A percentile compares a stretch with the other conserved stretches of the same genome.
These are phyloP conservation scores for Drosophila nigrodunni DNA, from an alignment of 1,140 invertebrate genomes.

Conservation along the genomic window DNA sequence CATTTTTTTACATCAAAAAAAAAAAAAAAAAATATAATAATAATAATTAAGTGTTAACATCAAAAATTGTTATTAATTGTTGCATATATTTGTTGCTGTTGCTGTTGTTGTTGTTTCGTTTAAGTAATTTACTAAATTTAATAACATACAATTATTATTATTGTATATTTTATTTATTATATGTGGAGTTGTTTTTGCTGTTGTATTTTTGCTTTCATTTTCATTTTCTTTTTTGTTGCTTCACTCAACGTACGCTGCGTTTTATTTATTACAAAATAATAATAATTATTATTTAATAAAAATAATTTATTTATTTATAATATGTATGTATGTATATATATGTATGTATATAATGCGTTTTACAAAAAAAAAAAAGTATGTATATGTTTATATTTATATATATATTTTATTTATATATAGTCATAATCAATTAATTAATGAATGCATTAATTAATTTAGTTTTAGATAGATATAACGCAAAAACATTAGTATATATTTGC, in stretches of 20 bases:
- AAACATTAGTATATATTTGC: slow-evolving; percentile 25
- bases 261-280: slow-evolving; percentile 77
- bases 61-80: slow-evolving; percentile 23
- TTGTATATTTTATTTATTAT: slow-evolving; percentile 30
- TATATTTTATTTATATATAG: slow-evolving; percentile 53
- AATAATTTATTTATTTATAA: slow-evolving; percentile 78
- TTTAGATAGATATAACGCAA: slow-evolving; percentile 47
- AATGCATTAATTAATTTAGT: slow-evolving; percentile 30
- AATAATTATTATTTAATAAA: slow-evolving; percentile 80
- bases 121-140: slow-evolving; percentile 52
- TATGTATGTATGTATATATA: slow-evolving; percentile 66
- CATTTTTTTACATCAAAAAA: slow-evolving; percentile 19
- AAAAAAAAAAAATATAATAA: slow-evolving; percentile 5
- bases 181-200: slow-evolving; percentile 19
- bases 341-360: slow-evolving; percentile 53
- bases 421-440: slow-evolving; percentile 42
- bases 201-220: slow-evolving; percentile 22
- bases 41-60: slow-evolving; percentile 34
- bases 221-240: slow-evolving; percentile 28
- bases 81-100: slow-evolving; percentile 31
- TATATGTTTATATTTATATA: not conserved
- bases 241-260: slow-evolving; percentile 49
- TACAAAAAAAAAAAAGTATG: slow-evolving; percentile 41
- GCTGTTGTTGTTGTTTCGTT: slow-evolving; percentile 22
- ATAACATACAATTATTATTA: slow-evolving; percentile 49